Base-by-base conservation (phyloP, 64 coral and sea anemone genomes). In the Montipora foliosa region DNA sequence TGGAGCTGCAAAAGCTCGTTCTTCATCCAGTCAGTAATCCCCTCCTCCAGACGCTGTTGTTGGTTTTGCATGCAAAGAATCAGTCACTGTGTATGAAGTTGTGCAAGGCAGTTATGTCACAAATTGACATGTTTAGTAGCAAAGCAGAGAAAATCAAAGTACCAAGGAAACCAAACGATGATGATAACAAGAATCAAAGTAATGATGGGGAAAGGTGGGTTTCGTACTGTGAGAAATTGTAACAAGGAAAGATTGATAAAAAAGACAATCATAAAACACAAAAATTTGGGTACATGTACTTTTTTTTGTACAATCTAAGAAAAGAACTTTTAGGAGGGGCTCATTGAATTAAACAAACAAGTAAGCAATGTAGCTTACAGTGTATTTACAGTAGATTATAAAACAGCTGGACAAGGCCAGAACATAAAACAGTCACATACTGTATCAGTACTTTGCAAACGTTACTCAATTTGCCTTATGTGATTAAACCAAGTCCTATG, bases 41-140 rank as follows among this genome's bases (percentile, higher is more conserved):
- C 8, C 93, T 97, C 13, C 58, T 97, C 4, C 92, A 89, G 58
- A 97, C 93, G 6, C 67, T 97, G 8, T 60, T 97, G 19, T 50
- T 97, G 61, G 96, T 97, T 59, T 72, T 94, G 3, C 89, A 97
- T 25, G 47, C 45, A 60, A 94, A 91, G 53, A 89, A 97, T 82
- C 77, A 91, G 62, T 90, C 92, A 16, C 78, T 95, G 3, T 97
- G 96, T 67, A 92, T 90, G 14, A 97, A 94, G 81, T 49, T 97
- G 24, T 94, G 92, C 48, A 97, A 97, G 87, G 82, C 92, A 60
- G 80, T 97, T 45, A 97, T 97, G 93, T 90, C 70, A 6, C 86
- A 83, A 44, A 79, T 91, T 57, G 88, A 91, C 44, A 70, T 94
- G 61, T 85, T 78, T 44, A 86, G 47, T 12, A 78, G 12, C 74